A percentile compares a stretch with the other conserved stretches of the same genome.
These are phyloP conservation scores for Vidua macroura DNA, from an alignment of 2,113 vertebrate species.

Conservation along the genomic window DNA sequence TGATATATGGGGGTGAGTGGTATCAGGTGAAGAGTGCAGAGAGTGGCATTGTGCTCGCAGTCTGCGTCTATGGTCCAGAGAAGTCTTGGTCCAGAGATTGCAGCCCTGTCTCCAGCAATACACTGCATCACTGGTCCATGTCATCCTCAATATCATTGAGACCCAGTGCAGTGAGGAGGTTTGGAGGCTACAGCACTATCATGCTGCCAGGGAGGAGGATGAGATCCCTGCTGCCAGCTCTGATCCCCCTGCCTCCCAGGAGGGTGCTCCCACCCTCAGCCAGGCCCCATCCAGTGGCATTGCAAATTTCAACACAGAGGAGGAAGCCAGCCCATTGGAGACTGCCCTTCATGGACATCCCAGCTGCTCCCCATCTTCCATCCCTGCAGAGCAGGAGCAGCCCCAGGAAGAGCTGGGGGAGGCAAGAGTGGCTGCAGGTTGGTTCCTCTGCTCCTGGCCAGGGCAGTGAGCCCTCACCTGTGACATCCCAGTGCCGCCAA, in stretches of 20 bases:
- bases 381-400: neutral
- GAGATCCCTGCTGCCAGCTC: neutral
- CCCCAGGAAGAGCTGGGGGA: neutral
- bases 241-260: neutral
- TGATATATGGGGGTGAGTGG: neutral
- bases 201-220: neutral
- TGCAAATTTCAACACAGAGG: rapidly evolving
- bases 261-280: neutral
- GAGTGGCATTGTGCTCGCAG: rapidly evolving
- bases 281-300: neutral
- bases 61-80: neutral
- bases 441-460: neutral
- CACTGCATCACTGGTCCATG: neutral
- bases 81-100: neutral
- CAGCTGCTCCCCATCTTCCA: neutral
- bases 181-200: neutral
- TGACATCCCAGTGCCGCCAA: rapidly evolving
- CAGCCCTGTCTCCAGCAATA: neutral
- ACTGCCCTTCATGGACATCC: too few relatives aligned
- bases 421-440: neutral
- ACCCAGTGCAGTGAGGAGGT: neutral
- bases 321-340: neutral
- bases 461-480: neutral
- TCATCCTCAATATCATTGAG: neutral
- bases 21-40: neutral